A percentile compares a stretch with the other conserved stretches of the same genome.
Conservation (phyloP, 2,888 invertebrate genomes). For the Cantharis rufa region DNA sequence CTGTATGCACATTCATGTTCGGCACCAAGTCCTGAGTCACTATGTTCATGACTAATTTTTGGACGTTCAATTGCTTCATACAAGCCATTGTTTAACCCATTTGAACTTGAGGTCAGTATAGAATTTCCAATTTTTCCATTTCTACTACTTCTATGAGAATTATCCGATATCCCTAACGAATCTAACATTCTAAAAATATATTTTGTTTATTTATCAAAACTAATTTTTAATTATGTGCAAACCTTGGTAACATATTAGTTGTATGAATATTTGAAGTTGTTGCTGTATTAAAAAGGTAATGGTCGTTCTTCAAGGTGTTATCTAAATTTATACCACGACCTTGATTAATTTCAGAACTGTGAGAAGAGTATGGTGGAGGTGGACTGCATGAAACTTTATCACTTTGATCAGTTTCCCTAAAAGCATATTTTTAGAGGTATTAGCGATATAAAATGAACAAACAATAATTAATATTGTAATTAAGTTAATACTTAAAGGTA, state of each 20-base stretch:
- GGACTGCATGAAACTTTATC: constrained; percentile 51
- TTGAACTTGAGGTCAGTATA: constrained; percentile 44
- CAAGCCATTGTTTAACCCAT: constrained; percentile 41
- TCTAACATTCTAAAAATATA: constrained; percentile 41
- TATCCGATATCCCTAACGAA: constrained; percentile 37
- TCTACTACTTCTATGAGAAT: constrained; percentile 36
- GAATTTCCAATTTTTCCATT: constrained; percentile 39
- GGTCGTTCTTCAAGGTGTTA: neutral
- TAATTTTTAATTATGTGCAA: neutral
- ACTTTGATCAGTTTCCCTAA: constrained; percentile 31
- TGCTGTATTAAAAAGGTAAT: neutral
- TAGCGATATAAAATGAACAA: neutral
- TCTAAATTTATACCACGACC: constrained; percentile 30
- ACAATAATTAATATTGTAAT: neutral
- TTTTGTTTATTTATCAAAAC: neutral
- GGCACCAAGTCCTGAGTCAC: constrained; percentile 76
- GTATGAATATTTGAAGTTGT: constrained; percentile 37
- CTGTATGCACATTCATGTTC: constrained; percentile 77
- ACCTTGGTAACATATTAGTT: constrained; percentile 41
- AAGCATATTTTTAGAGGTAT: constrained; percentile 2
- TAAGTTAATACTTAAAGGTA: no score
- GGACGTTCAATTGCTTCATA: constrained; percentile 40
- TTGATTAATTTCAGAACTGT: constrained; percentile 39
- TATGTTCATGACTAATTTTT: constrained; percentile 73
- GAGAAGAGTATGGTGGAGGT: constrained; percentile 56